Percentiles rank a stretch among this genome's conserved stretches.
Conservation (phyloP, 2,888 invertebrate species). For the Epirrhoe tristata region DNA sequence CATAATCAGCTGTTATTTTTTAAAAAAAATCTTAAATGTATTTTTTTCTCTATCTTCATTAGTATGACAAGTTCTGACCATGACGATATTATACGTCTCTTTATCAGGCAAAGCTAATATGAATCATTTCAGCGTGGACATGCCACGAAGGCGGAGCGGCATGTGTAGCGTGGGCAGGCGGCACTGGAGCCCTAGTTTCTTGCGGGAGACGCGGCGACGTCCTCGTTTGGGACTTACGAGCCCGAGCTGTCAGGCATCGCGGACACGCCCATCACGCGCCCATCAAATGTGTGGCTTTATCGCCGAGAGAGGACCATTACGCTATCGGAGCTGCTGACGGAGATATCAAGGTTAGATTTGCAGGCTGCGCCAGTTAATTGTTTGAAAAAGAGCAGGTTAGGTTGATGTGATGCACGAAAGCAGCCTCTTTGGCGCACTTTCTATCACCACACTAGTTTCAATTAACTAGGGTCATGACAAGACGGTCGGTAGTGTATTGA, state of each 20-base stretch:
- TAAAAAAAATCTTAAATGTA: too few species aligned
- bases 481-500: too few species aligned
- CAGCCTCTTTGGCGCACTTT: too few species aligned
- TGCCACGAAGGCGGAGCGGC: constrained; percentile 98
- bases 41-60: too few species aligned
- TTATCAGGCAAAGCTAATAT: neutral
- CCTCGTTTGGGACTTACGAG: constrained; percentile 97
- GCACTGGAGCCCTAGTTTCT: constrained; percentile 96
- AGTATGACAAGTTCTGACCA: neutral
- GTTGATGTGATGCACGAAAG: too few species aligned
- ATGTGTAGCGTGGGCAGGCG: constrained; percentile 95
- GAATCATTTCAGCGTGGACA: constrained; percentile 89
- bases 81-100: too few species aligned
- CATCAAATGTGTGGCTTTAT: constrained; percentile 97
- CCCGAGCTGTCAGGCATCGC: constrained; percentile 93
- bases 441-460: too few species aligned
- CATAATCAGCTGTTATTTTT: too few species aligned
- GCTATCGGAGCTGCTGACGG: constrained; percentile 98
- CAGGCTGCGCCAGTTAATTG: neutral
- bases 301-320: constrained; percentile 98
- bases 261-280: constrained; percentile 96
- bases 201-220: constrained; percentile 99
- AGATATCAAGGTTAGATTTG: constrained; percentile 91
- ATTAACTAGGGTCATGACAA: too few species aligned
- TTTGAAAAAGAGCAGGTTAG: too few species aligned